phyloP scores from a whole-genome alignment of 2,888 invertebrate species.

The Venusia cambrica region DNA sequence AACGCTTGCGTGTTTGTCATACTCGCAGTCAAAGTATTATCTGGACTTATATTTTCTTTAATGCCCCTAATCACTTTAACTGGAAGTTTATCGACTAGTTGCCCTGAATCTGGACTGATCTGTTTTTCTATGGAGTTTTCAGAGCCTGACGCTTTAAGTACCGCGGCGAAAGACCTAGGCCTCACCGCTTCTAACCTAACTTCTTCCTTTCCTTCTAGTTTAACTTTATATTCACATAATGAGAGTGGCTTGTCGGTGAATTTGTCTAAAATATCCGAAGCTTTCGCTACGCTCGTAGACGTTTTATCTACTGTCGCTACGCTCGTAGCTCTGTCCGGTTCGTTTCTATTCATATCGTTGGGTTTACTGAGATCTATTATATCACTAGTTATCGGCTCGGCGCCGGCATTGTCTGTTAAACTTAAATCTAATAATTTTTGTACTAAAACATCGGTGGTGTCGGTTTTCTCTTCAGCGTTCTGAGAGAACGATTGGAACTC shows the following conservation, averaged over 20 bases:
- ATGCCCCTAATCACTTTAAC: constrained; percentile 80
- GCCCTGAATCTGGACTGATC: constrained; percentile 60
- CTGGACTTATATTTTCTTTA: constrained; percentile 83
- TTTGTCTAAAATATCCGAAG: too few relatives aligned
- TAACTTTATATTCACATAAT: constrained; percentile 18
- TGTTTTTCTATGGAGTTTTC: constrained; percentile 69
- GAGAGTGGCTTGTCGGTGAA: constrained; percentile 3
- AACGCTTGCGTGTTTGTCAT: constrained; percentile 64
- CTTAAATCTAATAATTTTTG: constrained; percentile 76
- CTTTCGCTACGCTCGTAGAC: too few relatives aligned
- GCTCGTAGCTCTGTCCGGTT: too few relatives aligned
- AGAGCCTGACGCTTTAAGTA: constrained; percentile 66
- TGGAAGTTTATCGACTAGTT: constrained; percentile 73
- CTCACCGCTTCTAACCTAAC: constrained; percentile 48
- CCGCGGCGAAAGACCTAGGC: constrained; percentile 69
- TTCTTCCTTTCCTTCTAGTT: constrained; percentile 32
- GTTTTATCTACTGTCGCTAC: too few relatives aligned
- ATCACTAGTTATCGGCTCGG: constrained; percentile 47
- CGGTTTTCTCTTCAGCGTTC: constrained; percentile 48
- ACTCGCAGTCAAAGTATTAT: constrained; percentile 77
- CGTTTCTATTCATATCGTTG: constrained; percentile 61
- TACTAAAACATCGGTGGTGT: constrained; percentile 77
- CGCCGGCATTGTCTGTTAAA: constrained; percentile 44
- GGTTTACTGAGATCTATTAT: constrained; percentile 65
- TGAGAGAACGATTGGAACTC: constrained; percentile 65